These are phyloP conservation scores for Zoanthus sansibaricus DNA, from an alignment of 92 coral and sea anemone species.

Conservation along the genomic window DNA sequence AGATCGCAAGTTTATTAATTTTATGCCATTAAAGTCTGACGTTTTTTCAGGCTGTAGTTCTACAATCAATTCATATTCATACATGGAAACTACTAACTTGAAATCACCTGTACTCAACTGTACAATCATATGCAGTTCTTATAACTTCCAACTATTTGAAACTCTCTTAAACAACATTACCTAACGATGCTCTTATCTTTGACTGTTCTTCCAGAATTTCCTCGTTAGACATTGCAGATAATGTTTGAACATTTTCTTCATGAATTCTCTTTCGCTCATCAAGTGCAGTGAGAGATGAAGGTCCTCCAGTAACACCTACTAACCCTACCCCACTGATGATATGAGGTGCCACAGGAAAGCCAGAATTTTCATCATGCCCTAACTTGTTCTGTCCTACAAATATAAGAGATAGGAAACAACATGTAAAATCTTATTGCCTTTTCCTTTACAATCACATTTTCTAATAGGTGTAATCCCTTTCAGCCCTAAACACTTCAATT, in stretches of 20 bases:
- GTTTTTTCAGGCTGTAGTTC: no score
- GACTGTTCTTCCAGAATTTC: slow-evolving; percentile 88
- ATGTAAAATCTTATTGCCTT: neutral
- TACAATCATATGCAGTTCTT: no score
- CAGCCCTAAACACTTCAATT: no score
- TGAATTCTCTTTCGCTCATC: slow-evolving; percentile 81
- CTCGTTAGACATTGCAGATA: slow-evolving; percentile 79
- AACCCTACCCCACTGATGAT: slow-evolving; percentile 83
- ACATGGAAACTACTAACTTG: no score
- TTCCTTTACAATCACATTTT: neutral
- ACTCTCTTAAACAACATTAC: slow-evolving; percentile 40
- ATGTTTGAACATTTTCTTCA: slow-evolving; percentile 75
- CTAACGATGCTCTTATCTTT: slow-evolving; percentile 71
- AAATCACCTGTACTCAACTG: no score
- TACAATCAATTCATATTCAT: no score
- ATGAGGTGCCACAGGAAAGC: slow-evolving; percentile 22
- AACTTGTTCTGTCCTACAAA: slow-evolving; percentile 1
- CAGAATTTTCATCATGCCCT: neutral
- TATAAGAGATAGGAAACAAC: neutral
- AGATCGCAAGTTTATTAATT: no score
- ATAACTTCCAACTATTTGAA: no score
- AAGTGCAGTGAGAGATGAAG: neutral
- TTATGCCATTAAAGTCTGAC: no score
- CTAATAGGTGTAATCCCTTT: no score
- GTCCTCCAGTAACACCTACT: slow-evolving; percentile 17